phyloP scores from a whole-genome alignment of 2,888 invertebrate genomes.

The Camptogramma bilineatum region DNA sequence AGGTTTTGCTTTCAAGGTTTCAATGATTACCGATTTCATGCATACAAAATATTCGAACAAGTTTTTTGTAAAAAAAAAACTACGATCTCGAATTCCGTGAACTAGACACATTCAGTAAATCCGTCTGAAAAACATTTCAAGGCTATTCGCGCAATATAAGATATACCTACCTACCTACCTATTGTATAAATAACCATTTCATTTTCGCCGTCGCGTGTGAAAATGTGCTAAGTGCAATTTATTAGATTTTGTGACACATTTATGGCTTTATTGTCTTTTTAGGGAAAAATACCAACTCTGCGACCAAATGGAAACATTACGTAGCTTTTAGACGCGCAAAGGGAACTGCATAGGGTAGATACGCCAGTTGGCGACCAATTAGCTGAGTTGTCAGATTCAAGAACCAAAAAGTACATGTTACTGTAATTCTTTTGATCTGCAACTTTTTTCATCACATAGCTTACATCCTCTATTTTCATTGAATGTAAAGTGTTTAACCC shows the following conservation, averaged over 20 bases:
- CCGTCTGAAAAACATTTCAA: constrained; percentile 37
- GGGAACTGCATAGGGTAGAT: not conserved
- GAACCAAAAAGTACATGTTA: no score
- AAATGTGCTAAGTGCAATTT: constrained; percentile 30
- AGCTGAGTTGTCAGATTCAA: no score
- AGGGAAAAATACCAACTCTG: constrained; percentile 5
- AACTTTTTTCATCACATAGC: no score
- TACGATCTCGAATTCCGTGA: constrained; percentile 27
- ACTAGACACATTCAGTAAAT: constrained; percentile 30
- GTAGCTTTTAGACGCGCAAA: not conserved
- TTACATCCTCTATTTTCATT: no score
- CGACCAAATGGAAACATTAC: not conserved
- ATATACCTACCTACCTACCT: constrained; percentile 1
- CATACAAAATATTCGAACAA: constrained; percentile 9
- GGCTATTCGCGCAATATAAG: constrained; percentile 37
- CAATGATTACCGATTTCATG: constrained; percentile 24
- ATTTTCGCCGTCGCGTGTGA: constrained; percentile 13
- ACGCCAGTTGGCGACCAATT: no score
- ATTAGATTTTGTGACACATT: constrained; percentile 22
- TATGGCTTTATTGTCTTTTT: constrained; percentile 11
- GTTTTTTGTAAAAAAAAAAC: constrained; percentile 20
- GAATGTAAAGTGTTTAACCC: no score
- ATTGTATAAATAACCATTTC: constrained; percentile 22
- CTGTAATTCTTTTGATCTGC: no score
- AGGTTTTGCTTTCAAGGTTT: constrained; percentile 30